Evolutionary conservation across 1,140 invertebrate species (phyloP), one percentile per base, ranked within the genome.

Genomic region (Riptortus pedestris): DNA sequence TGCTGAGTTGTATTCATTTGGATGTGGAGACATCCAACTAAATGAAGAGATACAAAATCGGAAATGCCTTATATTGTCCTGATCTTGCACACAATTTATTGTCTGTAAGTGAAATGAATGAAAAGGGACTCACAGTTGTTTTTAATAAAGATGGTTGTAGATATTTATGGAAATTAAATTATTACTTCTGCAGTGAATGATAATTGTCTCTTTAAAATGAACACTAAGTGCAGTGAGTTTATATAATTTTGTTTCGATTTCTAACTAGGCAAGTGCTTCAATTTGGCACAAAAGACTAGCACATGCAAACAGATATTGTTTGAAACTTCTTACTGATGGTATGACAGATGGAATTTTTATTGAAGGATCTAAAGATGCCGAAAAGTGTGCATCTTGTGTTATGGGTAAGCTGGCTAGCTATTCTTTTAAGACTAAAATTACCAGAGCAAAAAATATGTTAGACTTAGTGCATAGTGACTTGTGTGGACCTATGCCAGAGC

Each of bases 401-500:
- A n/a, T 16, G 16, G 48, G 62, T 9, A 63, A 63, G 45, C 47
- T 27, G 28, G 31, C n/a, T 16, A 5, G 62, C 28, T 18, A 2
- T n/a, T 20, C 60, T 4, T 55, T 63, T 31, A 2, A n/a, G 2
- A 14, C 12, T 48, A 63, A 27, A 29, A 20, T 28, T 2, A 52
- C 16, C 9, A 20, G 38, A 63, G 47, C 62, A n/a, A 51, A 31
- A 16, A 51, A 55, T 28, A 27, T 52, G 18, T 27, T 64, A 26
- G 67, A 68, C 59, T 22, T 55, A 12, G n/a, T 68, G 28, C 69
- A 67, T 27, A 63, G 57, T 31, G 76, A 78, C 66, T 59, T 78
- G 0, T 74, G 72, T 63, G 77, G 77, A 22, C 76, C 74, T 14
- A 75, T 79, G 73, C 69, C 72, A n/a, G 63, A 68, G 5, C 57